These are phyloP conservation scores for Indicator indicator DNA, from an alignment of 2,113 vertebrate species.

Conservation along the genomic window DNA sequence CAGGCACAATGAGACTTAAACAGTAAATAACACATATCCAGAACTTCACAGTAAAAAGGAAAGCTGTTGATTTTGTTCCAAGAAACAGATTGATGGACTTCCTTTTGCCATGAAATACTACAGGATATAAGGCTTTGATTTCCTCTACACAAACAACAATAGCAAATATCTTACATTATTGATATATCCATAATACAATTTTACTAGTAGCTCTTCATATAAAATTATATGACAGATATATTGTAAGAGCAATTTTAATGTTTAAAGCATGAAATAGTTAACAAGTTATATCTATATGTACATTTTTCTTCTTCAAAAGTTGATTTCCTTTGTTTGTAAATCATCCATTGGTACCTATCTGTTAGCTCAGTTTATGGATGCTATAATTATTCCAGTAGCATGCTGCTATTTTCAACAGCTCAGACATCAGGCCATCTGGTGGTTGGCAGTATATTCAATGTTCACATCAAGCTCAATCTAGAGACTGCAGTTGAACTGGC, in stretches of 20 bases:
- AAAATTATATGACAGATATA: neutral
- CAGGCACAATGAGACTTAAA: neutral
- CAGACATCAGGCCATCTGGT: neutral
- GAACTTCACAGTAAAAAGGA: neutral
- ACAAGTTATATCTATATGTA: neutral
- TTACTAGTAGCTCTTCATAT: neutral
- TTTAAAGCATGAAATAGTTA: neutral
- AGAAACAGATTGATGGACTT: neutral
- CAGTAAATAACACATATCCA: neutral
- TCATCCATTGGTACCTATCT: neutral
- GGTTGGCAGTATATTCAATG: neutral
- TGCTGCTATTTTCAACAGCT: constrained; percentile 52
- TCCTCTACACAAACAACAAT: neutral
- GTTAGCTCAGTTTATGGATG: neutral
- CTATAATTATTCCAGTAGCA: constrained; percentile 55
- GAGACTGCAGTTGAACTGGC: neutral
- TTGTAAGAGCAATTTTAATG: neutral
- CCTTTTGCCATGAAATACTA: neutral
- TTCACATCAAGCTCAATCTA: neutral
- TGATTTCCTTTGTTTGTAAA: neutral
- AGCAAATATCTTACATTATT: neutral
- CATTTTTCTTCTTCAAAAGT: neutral
- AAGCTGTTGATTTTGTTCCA: neutral
- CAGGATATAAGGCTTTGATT: neutral
- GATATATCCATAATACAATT: neutral